phyloP scores from a whole-genome alignment of 2,888 invertebrate genomes.

The Ischnus inquisitorius region DNA sequence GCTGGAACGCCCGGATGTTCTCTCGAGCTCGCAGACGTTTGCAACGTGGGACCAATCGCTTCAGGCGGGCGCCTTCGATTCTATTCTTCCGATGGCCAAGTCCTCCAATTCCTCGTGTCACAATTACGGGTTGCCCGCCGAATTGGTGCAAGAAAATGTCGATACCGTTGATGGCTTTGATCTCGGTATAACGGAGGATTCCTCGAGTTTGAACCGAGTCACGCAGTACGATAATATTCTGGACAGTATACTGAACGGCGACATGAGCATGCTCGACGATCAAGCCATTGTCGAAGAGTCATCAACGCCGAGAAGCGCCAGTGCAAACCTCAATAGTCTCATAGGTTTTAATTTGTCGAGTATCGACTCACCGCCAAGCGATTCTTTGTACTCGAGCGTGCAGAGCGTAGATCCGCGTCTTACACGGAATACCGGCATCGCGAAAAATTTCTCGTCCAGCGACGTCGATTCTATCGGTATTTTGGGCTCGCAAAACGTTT shows the following conservation, averaged over 20 bases:
- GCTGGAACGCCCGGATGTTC: not conserved
- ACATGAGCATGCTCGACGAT: conserved; percentile 74
- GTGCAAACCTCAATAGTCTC: conserved; percentile 58
- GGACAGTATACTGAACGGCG: conserved; percentile 74
- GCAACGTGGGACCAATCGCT: conserved; percentile 23
- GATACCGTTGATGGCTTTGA: conserved; percentile 32
- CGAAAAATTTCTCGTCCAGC: conserved; percentile 11
- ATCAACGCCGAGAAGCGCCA: conserved; percentile 8
- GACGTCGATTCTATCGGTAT: conserved; percentile 33
- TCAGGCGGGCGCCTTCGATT: not conserved
- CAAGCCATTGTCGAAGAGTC: conserved; percentile 72
- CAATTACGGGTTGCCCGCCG: not conserved
- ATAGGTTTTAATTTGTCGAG: conserved; percentile 70
- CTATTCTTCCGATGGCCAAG: conserved; percentile 9
- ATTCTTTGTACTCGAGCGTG: conserved; percentile 72
- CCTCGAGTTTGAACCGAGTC: conserved; percentile 46
- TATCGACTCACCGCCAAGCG: conserved; percentile 73
- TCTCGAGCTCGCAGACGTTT: not conserved
- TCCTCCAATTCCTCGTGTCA: conserved; percentile 12
- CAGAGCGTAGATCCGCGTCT: conserved; percentile 75
- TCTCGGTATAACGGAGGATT: conserved; percentile 57
- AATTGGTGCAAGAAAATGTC: conserved; percentile 6
- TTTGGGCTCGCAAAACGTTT: conserved; percentile 13
- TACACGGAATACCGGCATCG: conserved; percentile 46
- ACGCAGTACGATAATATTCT: conserved; percentile 74